Base-by-base conservation (phyloP, 2,888 invertebrate genomes). In the Agrochola lychnidis region DNA sequence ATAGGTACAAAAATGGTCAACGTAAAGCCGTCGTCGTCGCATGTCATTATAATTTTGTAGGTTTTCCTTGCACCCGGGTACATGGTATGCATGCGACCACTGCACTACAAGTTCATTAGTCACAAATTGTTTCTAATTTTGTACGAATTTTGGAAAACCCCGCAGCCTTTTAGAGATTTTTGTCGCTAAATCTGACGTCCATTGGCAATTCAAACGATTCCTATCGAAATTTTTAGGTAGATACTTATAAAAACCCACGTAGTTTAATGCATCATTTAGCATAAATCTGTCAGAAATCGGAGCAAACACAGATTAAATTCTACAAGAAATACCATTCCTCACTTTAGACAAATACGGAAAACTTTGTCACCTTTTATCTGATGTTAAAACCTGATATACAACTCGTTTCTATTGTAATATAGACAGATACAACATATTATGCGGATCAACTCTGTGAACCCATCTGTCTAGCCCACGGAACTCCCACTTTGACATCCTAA, bases 381-480 rank as follows among this genome's bases (percentile, higher is more conserved):
- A 83, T 70, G 9, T 61, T 67, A 75, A 78, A 79, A 83, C 67
- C 76, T 71, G 79, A 83, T 83, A 86, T 66, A 84, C 56, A 70
- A 75, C 76, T 71, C 64, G 77, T 79, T 79, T 76, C 77, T 73
- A 76, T 86, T 83, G 83, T 85, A 82, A 68, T 51, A 66, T 1
- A 64, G 73, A 70, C 72, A 66, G 68, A 79, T 78, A 81, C 61
- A 69, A 64, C 69, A 25, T 73, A 70, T 87, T 71, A 83, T 80
- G 45, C 69, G 66, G 79, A 88, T 86, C 73, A 86, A 78, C 68
- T 61, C 69, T 70, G 64, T 71, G 82, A 75, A 81, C 84, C 66
- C 75, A 86, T 87, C 78, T 78, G 70, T 88, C 79, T 81, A 82
- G 71, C 87, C 87, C 84, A 88, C 88, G 76, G 72, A 79, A 87